A percentile compares a stretch with the other conserved stretches of the same genome.
Conservation (phyloP, 1,140 invertebrate species). For the Tetraneura akinire region DNA sequence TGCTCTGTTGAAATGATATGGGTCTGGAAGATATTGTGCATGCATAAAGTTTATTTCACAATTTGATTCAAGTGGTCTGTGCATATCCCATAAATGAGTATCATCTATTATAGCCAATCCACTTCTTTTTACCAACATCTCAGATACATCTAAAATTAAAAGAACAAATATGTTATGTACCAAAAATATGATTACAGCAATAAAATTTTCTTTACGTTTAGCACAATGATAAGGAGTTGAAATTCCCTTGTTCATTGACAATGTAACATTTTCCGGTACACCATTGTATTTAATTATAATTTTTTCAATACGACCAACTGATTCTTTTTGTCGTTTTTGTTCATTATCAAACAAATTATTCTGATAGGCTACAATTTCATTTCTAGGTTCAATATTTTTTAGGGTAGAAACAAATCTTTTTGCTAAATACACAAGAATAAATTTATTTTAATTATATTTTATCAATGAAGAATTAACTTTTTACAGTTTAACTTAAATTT, state of each 20-base stretch:
- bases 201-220: slow-evolving; percentile 67
- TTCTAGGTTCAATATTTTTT: not conserved
- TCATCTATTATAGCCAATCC: slow-evolving; percentile 82
- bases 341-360: slow-evolving; percentile 80
- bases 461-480: not conserved
- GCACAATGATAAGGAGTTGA: slow-evolving; percentile 93
- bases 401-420: slow-evolving; percentile 12
- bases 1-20: slow-evolving; percentile 71
- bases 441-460: not conserved
- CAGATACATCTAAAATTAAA: slow-evolving; percentile 67
- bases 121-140: slow-evolving; percentile 71
- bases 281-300: slow-evolving; percentile 82
- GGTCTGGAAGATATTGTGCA: slow-evolving; percentile 70
- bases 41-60: slow-evolving; percentile 81
- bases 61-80: slow-evolving; percentile 75
- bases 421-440: not conserved
- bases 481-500: no score
- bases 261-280: slow-evolving; percentile 69
- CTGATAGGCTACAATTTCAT: slow-evolving; percentile 49
- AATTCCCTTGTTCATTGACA: slow-evolving; percentile 89
- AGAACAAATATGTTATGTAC: slow-evolving; percentile 2
- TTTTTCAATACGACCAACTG: slow-evolving; percentile 85
- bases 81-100: slow-evolving; percentile 85
- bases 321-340: slow-evolving; percentile 69
- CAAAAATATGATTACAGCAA: slow-evolving; percentile 4